Evolutionary conservation across 2,888 invertebrate species (phyloP).

Genomic region (Amorpha juglandis): DNA sequence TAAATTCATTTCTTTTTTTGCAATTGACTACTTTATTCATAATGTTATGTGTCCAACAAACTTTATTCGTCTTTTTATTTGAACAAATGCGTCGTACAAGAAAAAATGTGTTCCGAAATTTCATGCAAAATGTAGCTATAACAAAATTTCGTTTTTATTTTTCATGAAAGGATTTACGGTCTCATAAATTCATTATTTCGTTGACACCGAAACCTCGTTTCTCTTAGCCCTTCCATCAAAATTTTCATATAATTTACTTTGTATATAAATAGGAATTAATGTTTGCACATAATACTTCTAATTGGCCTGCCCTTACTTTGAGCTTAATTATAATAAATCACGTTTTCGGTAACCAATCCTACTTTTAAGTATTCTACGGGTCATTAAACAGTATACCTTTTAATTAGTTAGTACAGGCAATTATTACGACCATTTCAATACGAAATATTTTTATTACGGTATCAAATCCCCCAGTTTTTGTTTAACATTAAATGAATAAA

Average conservation of each 20-base stretch:
- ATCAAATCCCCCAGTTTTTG: too few species aligned
- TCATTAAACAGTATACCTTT: background rate
- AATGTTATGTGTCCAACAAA: background rate
- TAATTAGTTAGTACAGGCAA: background rate
- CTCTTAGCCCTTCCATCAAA: conserved; percentile 21
- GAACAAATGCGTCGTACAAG: background rate
- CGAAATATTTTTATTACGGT: background rate
- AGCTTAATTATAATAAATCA: background rate
- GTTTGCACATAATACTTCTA: conserved; percentile 2
- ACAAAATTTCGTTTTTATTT: conserved; percentile 13
- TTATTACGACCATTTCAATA: background rate
- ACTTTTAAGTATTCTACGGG: background rate
- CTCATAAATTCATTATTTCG: conserved; percentile 22
- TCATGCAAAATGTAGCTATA: conserved; percentile 8
- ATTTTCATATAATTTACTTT: conserved; percentile 19
- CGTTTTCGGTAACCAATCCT: background rate
- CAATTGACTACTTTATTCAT: background rate
- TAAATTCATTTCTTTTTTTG: background rate
- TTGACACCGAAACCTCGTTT: conserved; percentile 16
- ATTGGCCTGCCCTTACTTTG: background rate
- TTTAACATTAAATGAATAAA: too few species aligned
- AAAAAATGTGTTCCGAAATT: background rate
- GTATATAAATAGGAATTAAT: conserved; percentile 25
- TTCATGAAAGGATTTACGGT: conserved; percentile 8
- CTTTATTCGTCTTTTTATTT: background rate